Base-by-base conservation (phyloP, 2,888 invertebrate genomes). In the Meloe dianella region DNA sequence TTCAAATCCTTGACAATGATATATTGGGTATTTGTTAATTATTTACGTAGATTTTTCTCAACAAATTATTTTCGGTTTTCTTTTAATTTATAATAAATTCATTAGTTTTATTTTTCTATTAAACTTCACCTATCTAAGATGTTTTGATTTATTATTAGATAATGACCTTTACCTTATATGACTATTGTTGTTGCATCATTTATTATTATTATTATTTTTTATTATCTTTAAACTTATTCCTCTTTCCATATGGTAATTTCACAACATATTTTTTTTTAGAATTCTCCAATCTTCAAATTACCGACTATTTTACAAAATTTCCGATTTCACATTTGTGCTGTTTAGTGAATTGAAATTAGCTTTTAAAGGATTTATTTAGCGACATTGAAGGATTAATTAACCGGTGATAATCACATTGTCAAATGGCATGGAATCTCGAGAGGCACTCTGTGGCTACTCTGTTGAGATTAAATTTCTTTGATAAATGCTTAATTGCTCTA, bases 91-190 rank as follows among this genome's bases (percentile, higher is more conserved):
- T 8, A 9, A 47, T 17, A 5, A 47, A 47, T 47, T 47, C 7
- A 20, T 20, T 38, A 17, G 1, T 22, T 47, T 47, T 20, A 41
- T 47, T 10, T 35, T 35, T 20, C 47, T 47, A 20, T 20, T 22
- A 20, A n/a, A 20, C 20, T 47, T 47, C 9, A n/a, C n/a, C n/a
- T n/a, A n/a, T 20, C n/a, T 12, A 9, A 20, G 47, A 47, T 47
- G 35, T 47, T 47, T 47, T 47, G 20, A 47, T 47, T 47, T 47
- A 47, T 47, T 47, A 47, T 47, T 47, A 47, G 20, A 20, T 47
- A 20, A 47, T 47, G 47, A 47, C 47, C 47, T 47, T 47, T 47
- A 47, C 47, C 47, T 47, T 47, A 47, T 47, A 47, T 10, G 47
- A 20, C 2, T 9, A 20, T 20, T 20, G 20, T 20, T 20, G 20